Evolutionary conservation across 2,888 invertebrate genomes (phyloP).

Genomic region (Caradrina kadenii): DNA sequence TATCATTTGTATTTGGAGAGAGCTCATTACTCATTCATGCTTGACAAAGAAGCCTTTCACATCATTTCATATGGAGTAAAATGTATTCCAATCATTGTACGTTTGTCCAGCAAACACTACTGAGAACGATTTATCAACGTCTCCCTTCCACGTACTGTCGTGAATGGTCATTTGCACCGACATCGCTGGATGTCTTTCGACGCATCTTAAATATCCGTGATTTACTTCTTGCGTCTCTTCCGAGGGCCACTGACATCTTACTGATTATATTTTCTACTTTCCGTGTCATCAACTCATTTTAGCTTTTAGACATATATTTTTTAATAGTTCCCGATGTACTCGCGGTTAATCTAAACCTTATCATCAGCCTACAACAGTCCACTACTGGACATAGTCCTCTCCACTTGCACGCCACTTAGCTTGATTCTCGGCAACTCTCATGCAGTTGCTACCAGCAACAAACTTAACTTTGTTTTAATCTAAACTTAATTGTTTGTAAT

Average conservation of each 20-base stretch:
- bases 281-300: conserved; percentile 54
- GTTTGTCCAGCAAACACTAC: conserved; percentile 62
- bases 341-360: too few relatives aligned
- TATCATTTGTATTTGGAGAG: conserved; percentile 51
- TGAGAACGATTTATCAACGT: conserved; percentile 71
- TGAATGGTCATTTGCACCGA: conserved; percentile 71
- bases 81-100: conserved; percentile 58
- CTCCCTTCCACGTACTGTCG: conserved; percentile 68
- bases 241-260: conserved; percentile 23
- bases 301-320: conserved; percentile 14
- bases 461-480: too few relatives aligned
- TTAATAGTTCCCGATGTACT: conserved; percentile 15
- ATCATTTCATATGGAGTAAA: conserved; percentile 61
- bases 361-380: too few relatives aligned
- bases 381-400: too few relatives aligned
- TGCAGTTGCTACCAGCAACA: too few relatives aligned
- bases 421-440: too few relatives aligned
- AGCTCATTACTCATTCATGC: conserved; percentile 61
- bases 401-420: too few relatives aligned
- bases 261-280: conserved; percentile 48
- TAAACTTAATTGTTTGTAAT: too few relatives aligned
- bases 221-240: conserved; percentile 55
- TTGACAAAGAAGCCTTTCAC: conserved; percentile 61
- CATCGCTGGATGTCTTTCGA: conserved; percentile 67
- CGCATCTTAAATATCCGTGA: conserved; percentile 69